Evolutionary conservation across 2,888 invertebrate species (phyloP), one percentile per base, ranked within the genome.

Genomic region (Philereme vetulata): DNA sequence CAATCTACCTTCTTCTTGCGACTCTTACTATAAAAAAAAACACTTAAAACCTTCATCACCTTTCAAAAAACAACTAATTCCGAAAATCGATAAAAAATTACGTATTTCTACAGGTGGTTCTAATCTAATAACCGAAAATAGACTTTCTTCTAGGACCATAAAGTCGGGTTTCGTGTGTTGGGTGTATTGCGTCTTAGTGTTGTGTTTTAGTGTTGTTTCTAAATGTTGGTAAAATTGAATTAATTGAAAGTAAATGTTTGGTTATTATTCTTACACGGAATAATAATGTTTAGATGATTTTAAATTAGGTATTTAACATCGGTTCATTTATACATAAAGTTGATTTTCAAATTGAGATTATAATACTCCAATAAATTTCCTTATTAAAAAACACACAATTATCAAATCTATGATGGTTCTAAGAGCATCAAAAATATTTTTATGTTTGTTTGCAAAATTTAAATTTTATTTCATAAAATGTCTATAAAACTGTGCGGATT

Each of bases 101-200:
- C 53, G 64, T 56, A 74, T 72, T 72, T 72, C 77, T 73, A 78
- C 77, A 78, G 77, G 77, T 78, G 77, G 78, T 72, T 75, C 46
- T 5, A 44, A 47, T 52, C 49, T 34, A 46, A 49, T 60, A 58
- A 32, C 64, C 62, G 52, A 72, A 68, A 67, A 58, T 68, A 63
- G 66, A 68, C 76, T 72, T 63, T 77, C 43, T 0, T 8, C 49
- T 58, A 33, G 54, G 1, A 33, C 6, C 43, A 66, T 74, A 76
- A 56, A 72, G 78, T 70, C 7, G 38, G 5, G 3, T 38, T 4
- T 8, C 8, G 38, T 8, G 38, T 38, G 38, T 38, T 38, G 4
- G 38, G 8, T 21, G 42, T n/a, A n/a, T n/a, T 42, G n/a, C 9
- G n/a, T 8, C n/a, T 70, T 65, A 58, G 57, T 70, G 67, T 74